Percentiles rank a stretch among this genome's conserved stretches.
phyloP scores from a whole-genome alignment of 2,797 vertebrate species.

The Dendrocincla tyrannina region DNA sequence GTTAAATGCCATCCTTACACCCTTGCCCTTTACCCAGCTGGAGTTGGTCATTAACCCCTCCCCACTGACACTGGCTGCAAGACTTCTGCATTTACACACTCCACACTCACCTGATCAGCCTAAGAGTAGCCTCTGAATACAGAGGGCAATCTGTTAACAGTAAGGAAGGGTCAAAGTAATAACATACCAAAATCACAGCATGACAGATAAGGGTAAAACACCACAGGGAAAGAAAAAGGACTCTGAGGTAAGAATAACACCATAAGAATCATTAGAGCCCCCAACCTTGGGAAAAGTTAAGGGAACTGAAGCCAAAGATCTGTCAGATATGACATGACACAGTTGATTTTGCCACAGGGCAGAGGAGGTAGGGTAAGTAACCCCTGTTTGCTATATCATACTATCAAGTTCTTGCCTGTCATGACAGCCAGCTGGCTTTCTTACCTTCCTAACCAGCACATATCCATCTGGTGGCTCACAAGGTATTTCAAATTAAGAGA shows the following conservation, averaged over 20 bases:
- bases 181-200: neutral
- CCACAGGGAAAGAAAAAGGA: neutral
- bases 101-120: neutral
- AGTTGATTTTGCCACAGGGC: neutral
- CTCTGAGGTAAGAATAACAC: neutral
- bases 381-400: neutral
- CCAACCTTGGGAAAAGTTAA: neutral
- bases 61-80: neutral
- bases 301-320: neutral
- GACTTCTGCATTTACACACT: neutral
- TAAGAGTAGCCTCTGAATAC: neutral
- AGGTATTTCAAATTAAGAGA: neutral
- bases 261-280: neutral
- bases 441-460: neutral
- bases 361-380: neutral
- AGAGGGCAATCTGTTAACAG: neutral
- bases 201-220: neutral
- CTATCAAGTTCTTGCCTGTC: neutral
- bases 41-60: neutral
- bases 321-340: neutral
- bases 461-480: neutral
- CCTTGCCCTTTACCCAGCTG: neutral
- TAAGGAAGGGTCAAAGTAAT: neutral
- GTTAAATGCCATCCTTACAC: neutral
- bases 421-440: neutral